phyloP scores from a whole-genome alignment of 2,797 vertebrate species.

The Natrix natrix region DNA sequence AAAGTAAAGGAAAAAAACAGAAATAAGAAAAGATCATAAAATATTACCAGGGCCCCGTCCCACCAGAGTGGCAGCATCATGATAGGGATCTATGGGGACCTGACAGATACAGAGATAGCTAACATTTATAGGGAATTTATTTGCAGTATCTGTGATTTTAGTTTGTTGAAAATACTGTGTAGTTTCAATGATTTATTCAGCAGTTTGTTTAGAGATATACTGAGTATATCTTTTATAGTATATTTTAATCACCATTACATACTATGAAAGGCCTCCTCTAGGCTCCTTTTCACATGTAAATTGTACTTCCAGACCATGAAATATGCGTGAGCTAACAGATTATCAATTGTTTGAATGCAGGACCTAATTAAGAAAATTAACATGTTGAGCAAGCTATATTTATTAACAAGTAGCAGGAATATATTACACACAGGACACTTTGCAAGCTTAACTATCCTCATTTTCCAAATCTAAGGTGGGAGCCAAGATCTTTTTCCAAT shows the following conservation, averaged over 20 bases:
- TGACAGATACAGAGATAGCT: not conserved
- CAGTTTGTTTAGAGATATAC: conserved; percentile 1
- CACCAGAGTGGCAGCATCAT: too few relatives aligned
- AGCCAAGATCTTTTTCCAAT: not conserved
- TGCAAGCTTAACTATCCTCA: not conserved
- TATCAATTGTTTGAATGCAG: not conserved
- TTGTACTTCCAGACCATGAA: not conserved
- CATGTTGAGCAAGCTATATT: not conserved
- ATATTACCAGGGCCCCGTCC: too few relatives aligned
- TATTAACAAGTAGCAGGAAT: not conserved
- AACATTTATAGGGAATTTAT: conserved; percentile 3
- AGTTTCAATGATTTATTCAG: not conserved
- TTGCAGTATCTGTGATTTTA: not conserved
- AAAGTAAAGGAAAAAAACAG: too few relatives aligned
- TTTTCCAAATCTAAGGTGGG: not conserved
- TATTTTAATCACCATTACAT: not conserved
- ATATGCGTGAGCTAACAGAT: not conserved
- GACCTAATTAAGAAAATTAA: conserved; percentile 8
- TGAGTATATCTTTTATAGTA: not conserved
- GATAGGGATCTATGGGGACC: too few relatives aligned
- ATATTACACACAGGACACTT: not conserved
- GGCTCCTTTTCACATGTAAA: not conserved
- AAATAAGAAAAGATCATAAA: too few relatives aligned
- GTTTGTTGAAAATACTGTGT: conserved; percentile 13
- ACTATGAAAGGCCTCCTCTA: not conserved